Conservation (phyloP, 2,113 vertebrate species). For the Rattus rattus region DNA sequence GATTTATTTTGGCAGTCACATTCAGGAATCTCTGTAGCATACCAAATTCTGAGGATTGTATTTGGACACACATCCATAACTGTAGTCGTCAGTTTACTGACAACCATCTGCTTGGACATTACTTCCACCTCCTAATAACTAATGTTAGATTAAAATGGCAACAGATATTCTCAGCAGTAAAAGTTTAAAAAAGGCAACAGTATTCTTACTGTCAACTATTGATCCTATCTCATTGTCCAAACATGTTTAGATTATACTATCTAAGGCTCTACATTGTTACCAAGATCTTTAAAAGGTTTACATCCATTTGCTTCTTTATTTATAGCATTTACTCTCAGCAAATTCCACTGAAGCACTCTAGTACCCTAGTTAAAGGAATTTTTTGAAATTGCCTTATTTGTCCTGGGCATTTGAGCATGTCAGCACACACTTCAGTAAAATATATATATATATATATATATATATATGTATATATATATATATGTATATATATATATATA, state of each 20-base stretch:
- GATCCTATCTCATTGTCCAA: neutral
- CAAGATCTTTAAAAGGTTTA: neutral
- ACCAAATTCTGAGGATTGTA: slow-evolving; percentile 88
- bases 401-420: neutral
- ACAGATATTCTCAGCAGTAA: slow-evolving; percentile 11
- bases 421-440: neutral
- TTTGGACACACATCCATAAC: slow-evolving; percentile 88
- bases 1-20: slow-evolving; percentile 88
- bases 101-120: slow-evolving; percentile 89
- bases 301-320: neutral
- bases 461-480: too few species aligned
- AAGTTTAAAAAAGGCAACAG: neutral
- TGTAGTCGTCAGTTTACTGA: slow-evolving; percentile 88
- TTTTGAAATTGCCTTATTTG: neutral
- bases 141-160: slow-evolving; percentile 85
- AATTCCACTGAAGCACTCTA: neutral
- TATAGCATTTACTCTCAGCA: neutral
- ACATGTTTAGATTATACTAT: neutral
- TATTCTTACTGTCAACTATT: slow-evolving; percentile 75
- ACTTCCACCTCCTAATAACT: slow-evolving; percentile 85
- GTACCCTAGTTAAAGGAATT: neutral
- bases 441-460: too few species aligned
- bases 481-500: too few species aligned
- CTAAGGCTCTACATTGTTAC: neutral
- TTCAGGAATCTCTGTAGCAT: slow-evolving; percentile 86